phyloP scores from a whole-genome alignment of 2,888 invertebrate species.

The Sphecodes monilicornis region DNA sequence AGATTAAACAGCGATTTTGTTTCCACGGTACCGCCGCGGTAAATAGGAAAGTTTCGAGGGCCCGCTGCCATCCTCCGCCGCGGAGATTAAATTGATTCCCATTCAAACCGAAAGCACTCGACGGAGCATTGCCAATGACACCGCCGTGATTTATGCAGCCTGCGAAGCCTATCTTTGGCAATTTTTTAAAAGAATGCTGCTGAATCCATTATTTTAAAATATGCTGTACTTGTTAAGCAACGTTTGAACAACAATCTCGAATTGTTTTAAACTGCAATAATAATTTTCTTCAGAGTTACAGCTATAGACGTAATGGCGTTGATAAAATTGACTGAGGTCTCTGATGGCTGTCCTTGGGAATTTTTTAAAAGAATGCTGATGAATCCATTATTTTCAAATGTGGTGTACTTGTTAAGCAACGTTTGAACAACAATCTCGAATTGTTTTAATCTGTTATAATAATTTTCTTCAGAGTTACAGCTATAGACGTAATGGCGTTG shows the following conservation, averaged over 20 bases:
- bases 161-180: neutral
- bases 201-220: neutral
- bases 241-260: neutral
- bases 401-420: neutral
- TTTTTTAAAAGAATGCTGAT: neutral
- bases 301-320: too few species aligned
- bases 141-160: slow-evolving; percentile 39
- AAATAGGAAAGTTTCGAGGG: slow-evolving; percentile 1
- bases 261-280: neutral
- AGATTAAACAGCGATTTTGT: slow-evolving; percentile 16
- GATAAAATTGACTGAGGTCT: too few species aligned
- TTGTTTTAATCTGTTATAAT: neutral
- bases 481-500: too few species aligned
- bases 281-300: neutral
- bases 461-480: neutral
- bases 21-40: neutral
- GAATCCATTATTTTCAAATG: neutral
- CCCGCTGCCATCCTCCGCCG: neutral
- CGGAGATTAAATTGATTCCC: neutral
- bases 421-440: neutral
- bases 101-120: neutral
- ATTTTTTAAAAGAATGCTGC: neutral
- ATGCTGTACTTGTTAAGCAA: neutral
- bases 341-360: neutral
- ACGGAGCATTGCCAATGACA: slow-evolving; percentile 37